Percentiles rank a stretch among this genome's conserved stretches.
Conservation (phyloP, 2,113 vertebrate species). For the Pangasianodon gigas region DNA sequence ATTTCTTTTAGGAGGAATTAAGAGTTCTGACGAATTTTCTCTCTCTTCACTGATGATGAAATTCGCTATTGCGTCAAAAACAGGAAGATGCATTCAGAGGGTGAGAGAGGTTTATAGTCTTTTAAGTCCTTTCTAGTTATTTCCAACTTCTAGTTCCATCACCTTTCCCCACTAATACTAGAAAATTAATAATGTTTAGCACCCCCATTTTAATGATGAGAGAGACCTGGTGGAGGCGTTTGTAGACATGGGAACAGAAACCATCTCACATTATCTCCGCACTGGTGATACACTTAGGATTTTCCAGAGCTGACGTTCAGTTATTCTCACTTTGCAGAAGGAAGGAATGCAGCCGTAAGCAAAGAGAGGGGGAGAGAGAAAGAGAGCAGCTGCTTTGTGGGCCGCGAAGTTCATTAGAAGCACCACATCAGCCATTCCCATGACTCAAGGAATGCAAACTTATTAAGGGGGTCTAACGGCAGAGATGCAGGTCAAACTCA, state of each 20-base stretch:
- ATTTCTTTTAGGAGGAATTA: neutral
- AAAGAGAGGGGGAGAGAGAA: neutral
- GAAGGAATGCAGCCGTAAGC: slow-evolving; percentile 32
- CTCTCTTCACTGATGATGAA: neutral
- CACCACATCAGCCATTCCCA: slow-evolving; percentile 6
- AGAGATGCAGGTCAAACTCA: slow-evolving; percentile 8
- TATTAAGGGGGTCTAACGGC: slow-evolving; percentile 20
- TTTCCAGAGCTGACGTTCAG: slow-evolving; percentile 1
- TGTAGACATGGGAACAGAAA: slow-evolving; percentile 23
- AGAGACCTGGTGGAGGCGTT: slow-evolving; percentile 7
- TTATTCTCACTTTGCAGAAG: slow-evolving; percentile 12
- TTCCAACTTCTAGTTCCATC: neutral
- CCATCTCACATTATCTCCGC: slow-evolving; percentile 2
- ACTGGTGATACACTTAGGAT: slow-evolving; percentile 1
- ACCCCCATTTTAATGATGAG: neutral
- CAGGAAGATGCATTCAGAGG: neutral
- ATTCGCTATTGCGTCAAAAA: neutral
- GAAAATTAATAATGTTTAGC: neutral
- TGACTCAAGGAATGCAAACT: slow-evolving; percentile 36
- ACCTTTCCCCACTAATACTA: neutral
- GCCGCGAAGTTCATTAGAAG: slow-evolving; percentile 16
- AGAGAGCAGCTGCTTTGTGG: slow-evolving; percentile 9
- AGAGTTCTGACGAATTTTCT: neutral
- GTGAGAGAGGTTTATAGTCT: too few relatives aligned
- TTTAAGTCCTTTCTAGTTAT: neutral